Conservation (phyloP, 37 sponge, comb jelly and placozoan genomes). For the Haliclona indistincta region DNA sequence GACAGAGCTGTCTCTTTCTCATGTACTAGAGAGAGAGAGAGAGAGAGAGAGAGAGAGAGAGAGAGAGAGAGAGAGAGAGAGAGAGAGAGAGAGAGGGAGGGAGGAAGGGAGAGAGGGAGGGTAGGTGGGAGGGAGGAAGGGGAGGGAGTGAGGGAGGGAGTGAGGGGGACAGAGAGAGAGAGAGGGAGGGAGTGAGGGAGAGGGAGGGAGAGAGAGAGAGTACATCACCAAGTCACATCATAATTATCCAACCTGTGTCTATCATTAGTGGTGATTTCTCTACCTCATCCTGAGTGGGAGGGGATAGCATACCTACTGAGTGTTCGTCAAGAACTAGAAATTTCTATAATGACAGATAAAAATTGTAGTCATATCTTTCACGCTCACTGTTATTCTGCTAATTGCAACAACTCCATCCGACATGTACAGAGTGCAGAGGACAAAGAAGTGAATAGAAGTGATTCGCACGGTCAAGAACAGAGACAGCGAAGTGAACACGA, state of each 20-base stretch:
- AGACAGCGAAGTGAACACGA: slow-evolving; percentile 27
- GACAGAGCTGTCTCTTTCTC: too few relatives aligned
- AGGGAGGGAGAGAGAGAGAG: too few relatives aligned
- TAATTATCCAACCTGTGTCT: too few relatives aligned
- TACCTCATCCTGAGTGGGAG: too few relatives aligned
- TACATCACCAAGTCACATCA: too few relatives aligned
- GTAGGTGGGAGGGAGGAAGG: background rate
- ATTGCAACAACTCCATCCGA: slow-evolving; percentile 59
- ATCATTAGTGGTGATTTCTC: too few relatives aligned
- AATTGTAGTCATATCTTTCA: too few relatives aligned
- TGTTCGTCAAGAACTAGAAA: too few relatives aligned
- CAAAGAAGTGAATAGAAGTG: slow-evolving; percentile 28
- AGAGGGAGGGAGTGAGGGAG: too few relatives aligned
- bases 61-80: slow-evolving; percentile 26
- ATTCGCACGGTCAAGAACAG: slow-evolving; percentile 25
- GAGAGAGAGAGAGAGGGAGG: slow-evolving; percentile 9
- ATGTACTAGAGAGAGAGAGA: background rate
- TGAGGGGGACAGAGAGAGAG: background rate
- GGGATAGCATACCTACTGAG: too few relatives aligned
- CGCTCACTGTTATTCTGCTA: too few relatives aligned
- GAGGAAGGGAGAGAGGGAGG: slow-evolving; percentile 11
- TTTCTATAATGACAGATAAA: too few relatives aligned
- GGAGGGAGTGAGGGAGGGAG: background rate
- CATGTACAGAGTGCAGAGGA: slow-evolving; percentile 20
- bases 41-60: background rate